Base-by-base conservation (phyloP, 2,888 invertebrate genomes). In the Choristoneura rosaceana region DNA sequence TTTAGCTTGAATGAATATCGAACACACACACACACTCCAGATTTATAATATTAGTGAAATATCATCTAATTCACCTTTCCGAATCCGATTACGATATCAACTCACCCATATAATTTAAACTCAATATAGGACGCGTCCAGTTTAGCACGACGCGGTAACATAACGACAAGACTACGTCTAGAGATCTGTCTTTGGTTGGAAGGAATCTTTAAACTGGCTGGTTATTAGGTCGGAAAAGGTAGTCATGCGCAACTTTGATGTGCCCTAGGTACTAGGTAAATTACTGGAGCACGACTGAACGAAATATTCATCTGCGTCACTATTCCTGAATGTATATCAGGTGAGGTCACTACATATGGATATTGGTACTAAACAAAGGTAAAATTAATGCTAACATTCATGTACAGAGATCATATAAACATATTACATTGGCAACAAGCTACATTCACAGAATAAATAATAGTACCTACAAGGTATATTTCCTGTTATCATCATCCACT, bases 201-300 rank as follows among this genome's bases (percentile, higher is more conserved):
- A 78, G 75, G 77, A 79, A 80, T 87, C 83, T 83, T 84, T 83
- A 83, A 83, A 80, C 81, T 80, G 81, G 80, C 79, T 85, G 87
- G 82, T 87, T 88, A 88, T 85, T 90, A 85, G 89, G 84, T 84
- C 88, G 89, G 86, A 87, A 87, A 87, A 84, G 75, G 75, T 85
- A 81, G 76, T 84, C 85, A 87, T 81, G 90, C 90, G 83, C 74
- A 82, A 70, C 69, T 73, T 65, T 60, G 47, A 73, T 43, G 55
- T 43, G 55, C 55, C 55, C 55, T 55, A 41, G 9, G 52, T 17
- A 17, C 52, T 34, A 64, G 66, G 69, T 75, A 67, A 61, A 68
- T 75, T 63, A 74, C 80, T 70, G 25, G 66, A 71, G 15, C 66
- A 33, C 66, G 43, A 71, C 59, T 45, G 41, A 61, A 25, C 25